phyloP scores from a whole-genome alignment of 2,113 vertebrate genomes.

The Ranitomeya variabilis region DNA sequence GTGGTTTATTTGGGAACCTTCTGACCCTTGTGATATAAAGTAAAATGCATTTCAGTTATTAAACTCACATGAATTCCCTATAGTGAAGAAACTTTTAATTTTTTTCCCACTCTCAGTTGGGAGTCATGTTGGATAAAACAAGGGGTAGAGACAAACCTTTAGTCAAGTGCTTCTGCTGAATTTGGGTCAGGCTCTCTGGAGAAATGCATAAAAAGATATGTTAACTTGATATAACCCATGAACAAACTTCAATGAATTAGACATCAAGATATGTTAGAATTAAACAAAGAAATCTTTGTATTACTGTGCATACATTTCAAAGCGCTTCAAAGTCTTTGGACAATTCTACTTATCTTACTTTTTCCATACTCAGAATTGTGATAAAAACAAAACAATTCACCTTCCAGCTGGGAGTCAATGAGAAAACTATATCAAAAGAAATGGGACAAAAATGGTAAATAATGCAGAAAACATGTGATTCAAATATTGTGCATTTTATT shows the following conservation, averaged over 20 bases:
- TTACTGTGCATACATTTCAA: conserved; percentile 59
- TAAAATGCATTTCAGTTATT: conserved; percentile 85
- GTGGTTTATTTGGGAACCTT: conserved; percentile 88
- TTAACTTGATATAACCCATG: conserved; percentile 74
- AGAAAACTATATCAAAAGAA: neutral
- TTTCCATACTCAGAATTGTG: neutral
- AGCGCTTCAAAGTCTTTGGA: conserved; percentile 63
- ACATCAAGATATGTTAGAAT: conserved; percentile 72
- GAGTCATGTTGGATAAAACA: conserved; percentile 78
- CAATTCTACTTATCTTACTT: neutral
- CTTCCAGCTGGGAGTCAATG: neutral
- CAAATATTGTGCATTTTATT: too few species aligned
- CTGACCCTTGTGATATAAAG: conserved; percentile 85
- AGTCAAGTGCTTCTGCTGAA: conserved; percentile 74
- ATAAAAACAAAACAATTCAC: neutral
- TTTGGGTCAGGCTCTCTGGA: conserved; percentile 76
- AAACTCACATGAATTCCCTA: conserved; percentile 82
- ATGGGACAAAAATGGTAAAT: neutral
- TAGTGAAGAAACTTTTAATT: conserved; percentile 81
- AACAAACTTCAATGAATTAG: conserved; percentile 78
- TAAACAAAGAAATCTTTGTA: conserved; percentile 66
- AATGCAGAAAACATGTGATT: neutral
- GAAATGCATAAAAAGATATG: conserved; percentile 77
- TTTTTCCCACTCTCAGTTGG: conserved; percentile 74
- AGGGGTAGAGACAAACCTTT: conserved; percentile 71